A percentile compares a stretch with the other conserved stretches of the same genome.
Conservation (phyloP, 2,113 vertebrate species). For the Chloropsis cyanopogon region DNA sequence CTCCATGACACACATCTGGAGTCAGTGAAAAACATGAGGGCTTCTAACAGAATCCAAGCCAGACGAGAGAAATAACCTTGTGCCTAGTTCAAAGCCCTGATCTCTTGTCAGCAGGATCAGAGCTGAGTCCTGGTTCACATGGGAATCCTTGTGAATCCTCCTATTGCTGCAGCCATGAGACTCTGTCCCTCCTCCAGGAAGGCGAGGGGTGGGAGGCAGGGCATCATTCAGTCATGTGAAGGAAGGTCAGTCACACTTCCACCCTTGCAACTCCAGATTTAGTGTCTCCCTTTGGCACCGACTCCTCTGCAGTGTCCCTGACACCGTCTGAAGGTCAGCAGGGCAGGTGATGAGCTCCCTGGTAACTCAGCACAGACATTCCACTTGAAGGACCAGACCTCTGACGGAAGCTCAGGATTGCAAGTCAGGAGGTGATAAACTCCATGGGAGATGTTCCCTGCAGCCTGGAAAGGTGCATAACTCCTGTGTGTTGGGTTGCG, state of each 20-base stretch:
- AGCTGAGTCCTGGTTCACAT: not conserved
- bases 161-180: rapidly evolving
- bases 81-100: not conserved
- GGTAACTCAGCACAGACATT: not conserved
- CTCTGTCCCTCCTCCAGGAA: not conserved
- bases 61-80: not conserved
- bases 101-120: not conserved
- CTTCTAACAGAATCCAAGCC: not conserved
- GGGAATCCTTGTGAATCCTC: not conserved
- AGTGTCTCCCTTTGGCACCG: not conserved
- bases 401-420: not conserved
- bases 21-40: not conserved
- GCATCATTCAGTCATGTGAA: not conserved
- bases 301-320: not conserved
- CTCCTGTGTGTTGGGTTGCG: not conserved
- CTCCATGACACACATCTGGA: not conserved
- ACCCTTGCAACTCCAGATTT: not conserved
- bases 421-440: not conserved
- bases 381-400: not conserved
- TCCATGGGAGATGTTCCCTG: not conserved
- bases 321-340: not conserved
- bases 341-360: not conserved
- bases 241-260: not conserved
- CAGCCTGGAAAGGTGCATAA: not conserved
- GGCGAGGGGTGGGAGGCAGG: not conserved